phyloP scores from a whole-genome alignment of 2,797 vertebrate genomes.

The Propithecus perrieri region DNA sequence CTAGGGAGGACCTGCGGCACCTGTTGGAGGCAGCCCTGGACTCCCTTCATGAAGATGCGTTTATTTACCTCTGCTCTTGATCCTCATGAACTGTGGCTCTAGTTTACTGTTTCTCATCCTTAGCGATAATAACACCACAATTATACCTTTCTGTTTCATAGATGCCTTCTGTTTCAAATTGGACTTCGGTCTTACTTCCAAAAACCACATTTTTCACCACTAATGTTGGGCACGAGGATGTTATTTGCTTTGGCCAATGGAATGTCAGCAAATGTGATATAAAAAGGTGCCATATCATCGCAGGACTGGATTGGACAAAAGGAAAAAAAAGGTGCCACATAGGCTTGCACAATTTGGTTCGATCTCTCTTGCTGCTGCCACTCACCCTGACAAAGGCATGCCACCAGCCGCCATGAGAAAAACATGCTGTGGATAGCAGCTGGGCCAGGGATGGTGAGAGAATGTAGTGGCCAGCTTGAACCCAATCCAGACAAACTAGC shows the following conservation, averaged over 20 bases:
- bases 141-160: background rate
- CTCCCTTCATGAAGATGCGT: background rate
- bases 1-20: background rate
- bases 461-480: background rate
- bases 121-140: background rate
- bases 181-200: slow-evolving; percentile 4
- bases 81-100: background rate
- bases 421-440: background rate
- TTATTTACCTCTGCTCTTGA: background rate
- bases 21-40: background rate
- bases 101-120: background rate
- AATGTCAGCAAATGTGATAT: background rate
- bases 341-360: background rate
- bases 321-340: background rate
- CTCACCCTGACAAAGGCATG: background rate
- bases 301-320: no score
- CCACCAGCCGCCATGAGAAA: background rate
- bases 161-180: background rate
- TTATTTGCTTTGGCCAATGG: background rate
- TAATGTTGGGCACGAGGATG: background rate
- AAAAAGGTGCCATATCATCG: background rate
- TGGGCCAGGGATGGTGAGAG: no score
- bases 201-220: background rate
- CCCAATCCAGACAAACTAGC: background rate
- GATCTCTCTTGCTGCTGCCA: background rate